phyloP scores from a whole-genome alignment of 2,113 vertebrate species.

The Centrocercus urophasianus region DNA sequence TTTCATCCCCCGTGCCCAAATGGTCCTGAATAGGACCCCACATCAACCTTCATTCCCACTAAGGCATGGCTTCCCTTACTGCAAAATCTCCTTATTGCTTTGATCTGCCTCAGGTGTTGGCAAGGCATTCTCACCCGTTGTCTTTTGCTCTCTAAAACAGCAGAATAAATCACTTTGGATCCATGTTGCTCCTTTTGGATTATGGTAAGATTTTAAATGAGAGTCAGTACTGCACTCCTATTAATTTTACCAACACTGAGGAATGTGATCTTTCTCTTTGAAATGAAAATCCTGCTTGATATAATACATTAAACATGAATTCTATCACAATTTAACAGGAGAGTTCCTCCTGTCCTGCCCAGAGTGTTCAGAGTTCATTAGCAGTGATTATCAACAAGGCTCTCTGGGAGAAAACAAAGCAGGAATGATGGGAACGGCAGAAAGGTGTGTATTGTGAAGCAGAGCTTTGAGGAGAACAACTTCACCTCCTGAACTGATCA shows the following conservation, averaged over 20 bases:
- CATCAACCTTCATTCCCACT: too few species aligned
- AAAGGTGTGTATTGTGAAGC: background rate
- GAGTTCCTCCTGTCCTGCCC: background rate
- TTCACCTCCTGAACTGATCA: background rate
- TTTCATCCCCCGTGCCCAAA: background rate
- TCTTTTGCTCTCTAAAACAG: background rate
- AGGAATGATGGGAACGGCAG: background rate
- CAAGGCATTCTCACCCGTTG: background rate
- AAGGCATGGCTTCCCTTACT: background rate
- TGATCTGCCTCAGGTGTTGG: background rate
- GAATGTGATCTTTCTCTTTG: background rate
- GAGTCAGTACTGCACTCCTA: background rate
- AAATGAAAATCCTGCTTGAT: background rate
- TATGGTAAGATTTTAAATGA: background rate
- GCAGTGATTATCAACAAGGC: background rate
- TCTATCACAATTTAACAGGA: background rate
- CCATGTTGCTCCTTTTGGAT: rapidly evolving
- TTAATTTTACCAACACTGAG: background rate
- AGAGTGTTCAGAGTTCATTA: background rate
- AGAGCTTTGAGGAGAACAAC: rapidly evolving
- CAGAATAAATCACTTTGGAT: background rate
- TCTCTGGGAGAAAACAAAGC: background rate
- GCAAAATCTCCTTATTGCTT: background rate
- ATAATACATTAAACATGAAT: background rate
- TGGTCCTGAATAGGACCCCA: background rate